phyloP scores from a whole-genome alignment of 2,797 vertebrate species.

The Gephyroberyx darwinii region DNA sequence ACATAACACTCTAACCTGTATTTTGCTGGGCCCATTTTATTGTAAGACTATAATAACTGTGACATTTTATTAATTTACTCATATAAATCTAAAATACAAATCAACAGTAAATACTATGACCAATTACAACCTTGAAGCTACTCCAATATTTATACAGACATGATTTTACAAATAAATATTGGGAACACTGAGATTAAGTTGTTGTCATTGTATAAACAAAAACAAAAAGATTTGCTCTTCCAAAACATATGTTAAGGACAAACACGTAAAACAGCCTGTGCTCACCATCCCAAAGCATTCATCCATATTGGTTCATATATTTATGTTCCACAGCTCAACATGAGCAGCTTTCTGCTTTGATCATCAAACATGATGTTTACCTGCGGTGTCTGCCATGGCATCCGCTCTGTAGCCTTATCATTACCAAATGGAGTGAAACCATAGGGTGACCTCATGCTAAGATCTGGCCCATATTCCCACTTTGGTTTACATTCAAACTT shows the following conservation, averaged over 20 bases:
- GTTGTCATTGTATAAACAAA: too few relatives aligned
- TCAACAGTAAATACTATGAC: too few relatives aligned
- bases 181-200: too few relatives aligned
- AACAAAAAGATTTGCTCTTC: too few relatives aligned
- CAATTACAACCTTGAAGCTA: too few relatives aligned
- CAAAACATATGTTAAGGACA: neutral
- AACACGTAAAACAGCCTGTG: neutral
- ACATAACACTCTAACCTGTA: too few relatives aligned
- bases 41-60: too few relatives aligned
- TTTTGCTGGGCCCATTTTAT: too few relatives aligned
- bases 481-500: slow-evolving; percentile 61
- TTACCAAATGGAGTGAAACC: slow-evolving; percentile 35
- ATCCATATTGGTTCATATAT: neutral
- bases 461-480: slow-evolving; percentile 42
- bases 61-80: too few relatives aligned
- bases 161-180: too few relatives aligned
- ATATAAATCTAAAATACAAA: too few relatives aligned
- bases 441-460: slow-evolving; percentile 47
- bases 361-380: slow-evolving; percentile 42
- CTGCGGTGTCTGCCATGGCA: slow-evolving; percentile 13
- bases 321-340: slow-evolving; percentile 1
- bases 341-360: slow-evolving; percentile 29
- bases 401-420: slow-evolving; percentile 27
- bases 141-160: too few relatives aligned
- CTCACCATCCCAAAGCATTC: neutral